Evolutionary conservation across 2,797 vertebrate genomes (phyloP), one percentile per base, ranked within the genome.

Genomic region (Peromyscus nudipes): DNA sequence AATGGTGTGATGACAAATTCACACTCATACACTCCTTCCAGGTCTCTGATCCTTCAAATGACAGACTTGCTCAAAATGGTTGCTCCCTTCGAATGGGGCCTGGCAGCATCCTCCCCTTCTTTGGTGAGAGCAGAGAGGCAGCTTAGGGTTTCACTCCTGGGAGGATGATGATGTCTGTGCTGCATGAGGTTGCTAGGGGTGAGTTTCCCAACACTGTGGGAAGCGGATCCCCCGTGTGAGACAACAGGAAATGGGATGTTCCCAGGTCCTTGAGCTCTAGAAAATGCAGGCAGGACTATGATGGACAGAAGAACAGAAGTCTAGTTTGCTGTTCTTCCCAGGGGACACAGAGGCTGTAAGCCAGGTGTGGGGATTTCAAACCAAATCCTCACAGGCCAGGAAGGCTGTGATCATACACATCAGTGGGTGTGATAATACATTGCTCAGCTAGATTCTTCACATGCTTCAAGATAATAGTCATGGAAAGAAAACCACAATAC

Each of bases 101-200:
- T 10, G 21, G 2, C 52, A 69, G 71, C 52, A 21, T 29, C 62
- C 17, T 67, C 10, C 29, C n/a, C 21, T 55, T 6, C 40, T 19
- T 1, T 7, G 0, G 8, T 13, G 7, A 43, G 6, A 6, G 10
- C 13, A 37, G 25, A 64, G 21, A 27, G 3, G 27, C 0, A 37
- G 21, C 17, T 12, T 0, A 3, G 46, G 14, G 2, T 73, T 85
- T 52, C 6, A 10, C 13, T 37, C 40, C 37, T 73, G 43, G 60
- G 37, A 19, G 52, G 40, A 40, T 46, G n/a, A 21, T 25, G 25
- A n/a, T 4, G 0, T 55, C 0, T 25, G 31, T 27, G 29, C n/a
- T 4, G 8, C 13, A 3, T 9, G 14, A n/a, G 1, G 12, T 46
- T 46, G 13, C n/a, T 60, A 12, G 27, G 29, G 2, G 1, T 1